Conservation (phyloP, 2,888 invertebrate genomes). For the Biston stratarius region DNA sequence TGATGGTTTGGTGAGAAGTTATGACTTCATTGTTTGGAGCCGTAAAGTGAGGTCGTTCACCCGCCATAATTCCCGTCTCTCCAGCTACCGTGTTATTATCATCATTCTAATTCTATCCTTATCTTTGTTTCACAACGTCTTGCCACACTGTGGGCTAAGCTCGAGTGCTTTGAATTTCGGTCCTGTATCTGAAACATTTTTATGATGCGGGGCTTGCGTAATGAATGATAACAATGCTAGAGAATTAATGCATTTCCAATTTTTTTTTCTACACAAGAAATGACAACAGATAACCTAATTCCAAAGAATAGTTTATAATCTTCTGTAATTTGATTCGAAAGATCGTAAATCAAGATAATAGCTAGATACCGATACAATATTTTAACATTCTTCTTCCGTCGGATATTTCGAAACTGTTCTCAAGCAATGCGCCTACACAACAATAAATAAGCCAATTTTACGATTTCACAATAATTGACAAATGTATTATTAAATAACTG, state of each 20-base stretch:
- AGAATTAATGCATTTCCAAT: no score
- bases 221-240: no score
- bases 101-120: slow-evolving; percentile 54
- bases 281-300: no score
- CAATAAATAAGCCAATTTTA: slow-evolving; percentile 29
- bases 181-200: slow-evolving; percentile 12
- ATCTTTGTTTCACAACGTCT: slow-evolving; percentile 60
- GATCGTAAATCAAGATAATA: slow-evolving; percentile 15
- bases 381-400: slow-evolving; percentile 20
- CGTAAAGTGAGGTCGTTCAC: slow-evolving; percentile 63
- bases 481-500: slow-evolving; percentile 1
- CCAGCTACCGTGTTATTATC: slow-evolving; percentile 51
- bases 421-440: slow-evolving; percentile 26
- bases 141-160: slow-evolving; percentile 45
- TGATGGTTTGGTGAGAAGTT: slow-evolving; percentile 45
- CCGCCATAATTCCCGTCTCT: slow-evolving; percentile 54
- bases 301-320: neutral
- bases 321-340: neutral
- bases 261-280: neutral
- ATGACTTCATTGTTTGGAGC: slow-evolving; percentile 51
- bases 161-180: slow-evolving; percentile 20
- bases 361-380: slow-evolving; percentile 10
- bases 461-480: slow-evolving; percentile 24
- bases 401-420: slow-evolving; percentile 24
- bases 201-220: neutral